These are phyloP conservation scores for Gymnoscelis rufifasciata DNA, from an alignment of 2,888 invertebrate genomes.

Conservation along the genomic window DNA sequence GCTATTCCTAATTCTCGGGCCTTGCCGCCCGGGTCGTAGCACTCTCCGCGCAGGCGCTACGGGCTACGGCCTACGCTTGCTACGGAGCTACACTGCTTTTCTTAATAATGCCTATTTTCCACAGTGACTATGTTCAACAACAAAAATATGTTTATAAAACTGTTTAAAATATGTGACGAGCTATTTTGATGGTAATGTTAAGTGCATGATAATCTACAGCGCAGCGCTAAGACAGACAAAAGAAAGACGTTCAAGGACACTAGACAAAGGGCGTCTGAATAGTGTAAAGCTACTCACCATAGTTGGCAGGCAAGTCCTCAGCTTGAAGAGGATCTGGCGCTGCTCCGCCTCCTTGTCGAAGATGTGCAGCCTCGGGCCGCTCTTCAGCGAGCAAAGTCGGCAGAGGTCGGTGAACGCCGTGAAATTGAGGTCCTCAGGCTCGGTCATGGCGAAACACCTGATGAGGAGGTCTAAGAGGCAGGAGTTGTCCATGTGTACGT, in stretches of 20 bases:
- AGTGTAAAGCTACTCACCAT: constrained; percentile 82
- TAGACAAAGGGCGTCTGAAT: constrained; percentile 29
- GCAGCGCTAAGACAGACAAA: constrained; percentile 12
- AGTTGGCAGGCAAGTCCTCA: constrained; percentile 83
- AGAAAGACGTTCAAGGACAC: constrained; percentile 31
- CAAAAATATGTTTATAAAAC: not conserved
- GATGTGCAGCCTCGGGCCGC: constrained; percentile 83
- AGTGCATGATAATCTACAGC: too few relatives aligned
- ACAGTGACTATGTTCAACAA: not conserved
- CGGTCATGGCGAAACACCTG: constrained; percentile 80
- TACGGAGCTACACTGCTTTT: constrained; percentile 40
- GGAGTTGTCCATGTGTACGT: constrained; percentile 79
- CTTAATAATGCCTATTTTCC: constrained; percentile 26
- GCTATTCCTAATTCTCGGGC: constrained; percentile 26
- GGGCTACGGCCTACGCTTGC: constrained; percentile 59
- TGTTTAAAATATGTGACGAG: not conserved
- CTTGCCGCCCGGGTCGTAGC: constrained; percentile 43
- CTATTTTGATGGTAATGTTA: too few relatives aligned
- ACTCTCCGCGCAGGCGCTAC: constrained; percentile 72
- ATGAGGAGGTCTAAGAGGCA: constrained; percentile 80
- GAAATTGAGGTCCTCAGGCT: constrained; percentile 84
- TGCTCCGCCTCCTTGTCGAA: constrained; percentile 86
- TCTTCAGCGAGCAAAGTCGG: constrained; percentile 84
- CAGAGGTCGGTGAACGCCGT: constrained; percentile 84
- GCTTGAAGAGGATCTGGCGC: constrained; percentile 83